These are phyloP conservation scores for Leptothorax acervorum DNA, from an alignment of 2,888 invertebrate species.

Conservation along the genomic window DNA sequence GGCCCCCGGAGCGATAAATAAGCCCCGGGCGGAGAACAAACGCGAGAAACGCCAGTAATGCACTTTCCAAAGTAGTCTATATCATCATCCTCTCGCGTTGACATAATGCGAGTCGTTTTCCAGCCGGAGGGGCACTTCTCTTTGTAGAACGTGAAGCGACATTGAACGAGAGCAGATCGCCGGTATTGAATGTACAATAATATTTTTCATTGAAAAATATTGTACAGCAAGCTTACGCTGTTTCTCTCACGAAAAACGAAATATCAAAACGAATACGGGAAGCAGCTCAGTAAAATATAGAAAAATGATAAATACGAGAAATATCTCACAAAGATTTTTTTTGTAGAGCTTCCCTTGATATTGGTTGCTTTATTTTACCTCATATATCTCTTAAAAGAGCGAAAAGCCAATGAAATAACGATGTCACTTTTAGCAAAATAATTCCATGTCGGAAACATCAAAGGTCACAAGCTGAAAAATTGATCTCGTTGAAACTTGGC, in stretches of 20 bases:
- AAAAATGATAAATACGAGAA: not conserved
- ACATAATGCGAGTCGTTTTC: constrained; percentile 44
- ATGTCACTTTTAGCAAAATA: constrained; percentile 18
- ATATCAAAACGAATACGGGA: not conserved
- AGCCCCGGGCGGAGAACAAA: constrained; percentile 37
- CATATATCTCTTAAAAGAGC: not conserved
- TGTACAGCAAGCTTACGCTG: not conserved
- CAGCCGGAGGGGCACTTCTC: constrained; percentile 24
- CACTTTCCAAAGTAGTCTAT: constrained; percentile 51
- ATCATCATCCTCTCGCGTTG: constrained; percentile 49
- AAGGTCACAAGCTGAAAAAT: constrained; percentile 10
- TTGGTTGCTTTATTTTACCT: not conserved
- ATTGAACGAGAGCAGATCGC: not conserved
- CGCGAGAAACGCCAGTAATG: constrained; percentile 54
- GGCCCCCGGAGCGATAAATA: constrained; percentile 37
- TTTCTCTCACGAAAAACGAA: not conserved
- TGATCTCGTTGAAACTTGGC: constrained; percentile 19
- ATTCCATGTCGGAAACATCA: constrained; percentile 12
- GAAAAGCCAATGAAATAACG: constrained; percentile 18
- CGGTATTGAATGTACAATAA: constrained; percentile 21
- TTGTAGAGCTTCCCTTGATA: not conserved
- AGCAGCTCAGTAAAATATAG: not conserved
- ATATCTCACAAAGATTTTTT: not conserved
- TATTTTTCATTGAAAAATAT: not conserved
- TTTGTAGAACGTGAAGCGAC: not conserved